Base-by-base conservation (phyloP, 2,797 vertebrate species). In the Xenops minutus region DNA sequence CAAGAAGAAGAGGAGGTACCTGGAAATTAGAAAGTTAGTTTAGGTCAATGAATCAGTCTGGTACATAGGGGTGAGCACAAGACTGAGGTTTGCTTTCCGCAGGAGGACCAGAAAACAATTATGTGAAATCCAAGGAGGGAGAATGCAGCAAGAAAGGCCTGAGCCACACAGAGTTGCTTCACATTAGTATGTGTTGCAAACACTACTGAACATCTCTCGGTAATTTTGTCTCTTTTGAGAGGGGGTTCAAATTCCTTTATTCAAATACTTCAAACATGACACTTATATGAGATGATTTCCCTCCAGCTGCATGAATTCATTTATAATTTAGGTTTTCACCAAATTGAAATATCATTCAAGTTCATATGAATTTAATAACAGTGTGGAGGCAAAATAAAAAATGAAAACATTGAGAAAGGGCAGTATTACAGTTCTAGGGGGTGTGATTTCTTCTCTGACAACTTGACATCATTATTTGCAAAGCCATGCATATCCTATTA, bases 361-460 rank as follows among this genome's bases (percentile, higher is more conserved):
- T 86, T 96, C 72, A 90, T 95, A 88, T 1, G 14, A 96, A 94
- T 95, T 95, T 93, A 97, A 96, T 96, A 93, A 92, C 68, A 87
- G 36, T 49, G 22, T 77, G 75, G 58, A 75, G 73, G 44, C 61
- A 93, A 96, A 97, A 88, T 90, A 94, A 93, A 93, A 93, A 93
- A 87, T 68, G 49, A 86, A 93, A 95, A 86, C 10, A 16, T 54
- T 41, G 37, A 81, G 61, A 71, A 89, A 82, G 46, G 44, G 51
- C 77, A 78, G 39, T 91, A 94, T 78, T 74, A 39, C 14, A 48
- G 41, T 55, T 96, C 73, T 52, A 74, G 81, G 34, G 93, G 68
- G 76, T 91, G 61, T 71, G 75, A 82, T 71, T 73, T 92, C 79
- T 71, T 94, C 85, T 88, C 75, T 96, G 85, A 93, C 85, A 96